phyloP scores from a whole-genome alignment of 2,113 vertebrate genomes.

The Gadus macrocephalus region DNA sequence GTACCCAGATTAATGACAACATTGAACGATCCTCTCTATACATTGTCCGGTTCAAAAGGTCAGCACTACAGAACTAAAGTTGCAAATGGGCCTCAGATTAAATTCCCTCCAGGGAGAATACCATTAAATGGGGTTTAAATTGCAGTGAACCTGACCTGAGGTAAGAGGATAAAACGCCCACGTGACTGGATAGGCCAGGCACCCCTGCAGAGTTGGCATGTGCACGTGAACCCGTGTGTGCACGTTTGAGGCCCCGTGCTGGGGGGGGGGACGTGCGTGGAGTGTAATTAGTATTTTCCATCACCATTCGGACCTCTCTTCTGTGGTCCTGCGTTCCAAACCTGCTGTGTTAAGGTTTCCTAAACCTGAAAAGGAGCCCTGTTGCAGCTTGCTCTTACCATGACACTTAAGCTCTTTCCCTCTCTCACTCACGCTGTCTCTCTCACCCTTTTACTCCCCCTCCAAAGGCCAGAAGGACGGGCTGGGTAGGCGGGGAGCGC shows the following conservation, averaged over 20 bases:
- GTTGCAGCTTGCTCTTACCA: too few relatives aligned
- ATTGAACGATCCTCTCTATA: constrained; percentile 25
- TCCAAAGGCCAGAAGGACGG: constrained; percentile 51
- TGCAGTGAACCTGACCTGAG: too few relatives aligned
- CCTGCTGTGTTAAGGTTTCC: too few relatives aligned
- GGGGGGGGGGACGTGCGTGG: too few relatives aligned
- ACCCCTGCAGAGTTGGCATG: background rate
- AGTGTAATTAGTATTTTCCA: too few relatives aligned
- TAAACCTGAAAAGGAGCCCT: too few relatives aligned
- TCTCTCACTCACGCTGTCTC: background rate
- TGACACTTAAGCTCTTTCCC: background rate
- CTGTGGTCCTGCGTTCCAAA: too few relatives aligned
- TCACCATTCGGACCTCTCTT: too few relatives aligned
- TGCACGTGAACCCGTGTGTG: too few relatives aligned
- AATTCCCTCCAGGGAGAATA: background rate
- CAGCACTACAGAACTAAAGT: background rate
- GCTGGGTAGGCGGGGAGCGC: constrained; percentile 37
- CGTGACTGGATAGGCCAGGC: constrained; percentile 3
- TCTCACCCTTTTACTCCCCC: background rate
- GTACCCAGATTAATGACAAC: constrained; percentile 2
- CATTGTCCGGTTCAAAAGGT: constrained; percentile 8
- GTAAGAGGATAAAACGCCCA: constrained; percentile 14
- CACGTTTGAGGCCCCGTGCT: too few relatives aligned
- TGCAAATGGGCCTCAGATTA: background rate
- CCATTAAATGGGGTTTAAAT: too few relatives aligned